A percentile compares a stretch with the other conserved stretches of the same genome.
phyloP scores from a whole-genome alignment of 92 coral and sea anemone genomes.

The Bergia sp. region DNA sequence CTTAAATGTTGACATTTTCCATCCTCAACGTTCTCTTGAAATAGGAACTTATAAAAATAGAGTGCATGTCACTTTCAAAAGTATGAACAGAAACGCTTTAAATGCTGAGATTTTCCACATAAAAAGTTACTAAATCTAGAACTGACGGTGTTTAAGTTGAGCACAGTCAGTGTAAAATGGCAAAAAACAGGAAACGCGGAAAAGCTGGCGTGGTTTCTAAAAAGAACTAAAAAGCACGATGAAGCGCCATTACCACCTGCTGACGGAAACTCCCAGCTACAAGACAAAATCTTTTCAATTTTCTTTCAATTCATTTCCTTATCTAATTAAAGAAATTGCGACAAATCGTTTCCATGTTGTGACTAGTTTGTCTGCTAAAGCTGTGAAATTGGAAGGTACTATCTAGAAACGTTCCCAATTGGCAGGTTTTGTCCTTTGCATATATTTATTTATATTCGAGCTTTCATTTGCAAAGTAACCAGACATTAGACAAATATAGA shows the following conservation, averaged over 20 bases:
- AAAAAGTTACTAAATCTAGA: background rate
- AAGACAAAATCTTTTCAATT: constrained; percentile 1
- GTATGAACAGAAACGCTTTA: background rate
- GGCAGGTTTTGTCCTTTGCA: background rate
- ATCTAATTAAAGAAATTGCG: background rate
- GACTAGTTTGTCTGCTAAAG: background rate
- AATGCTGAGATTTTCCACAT: no score
- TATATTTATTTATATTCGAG: background rate
- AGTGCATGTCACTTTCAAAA: background rate
- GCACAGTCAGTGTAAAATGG: background rate
- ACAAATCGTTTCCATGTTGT: background rate
- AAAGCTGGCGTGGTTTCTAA: background rate
- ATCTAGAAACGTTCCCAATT: background rate
- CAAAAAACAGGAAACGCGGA: background rate
- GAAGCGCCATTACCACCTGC: background rate
- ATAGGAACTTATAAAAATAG: background rate
- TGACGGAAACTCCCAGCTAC: background rate
- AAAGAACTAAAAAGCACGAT: background rate
- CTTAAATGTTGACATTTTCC: no score
- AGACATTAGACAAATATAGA: constrained; percentile 10
- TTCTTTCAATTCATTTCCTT: constrained; percentile 17
- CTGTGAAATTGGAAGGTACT: background rate
- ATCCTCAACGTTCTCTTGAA: no score
- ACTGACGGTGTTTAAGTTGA: background rate
- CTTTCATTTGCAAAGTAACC: constrained; percentile 13